Evolutionary conservation across 2,888 invertebrate genomes (phyloP).

Genomic region (Lochmaea crataegi): DNA sequence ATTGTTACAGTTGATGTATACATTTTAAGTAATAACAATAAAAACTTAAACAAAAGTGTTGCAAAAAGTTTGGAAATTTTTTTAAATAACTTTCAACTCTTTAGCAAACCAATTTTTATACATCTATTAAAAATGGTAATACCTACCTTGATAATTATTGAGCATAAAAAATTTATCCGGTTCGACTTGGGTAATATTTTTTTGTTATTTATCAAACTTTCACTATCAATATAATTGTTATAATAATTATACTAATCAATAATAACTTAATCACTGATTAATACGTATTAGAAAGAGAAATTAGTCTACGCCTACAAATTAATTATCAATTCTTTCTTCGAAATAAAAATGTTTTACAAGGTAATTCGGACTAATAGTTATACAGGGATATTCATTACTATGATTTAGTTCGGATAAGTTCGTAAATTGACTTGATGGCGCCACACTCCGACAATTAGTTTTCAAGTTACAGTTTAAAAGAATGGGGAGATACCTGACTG

Average conservation of each 20-base stretch:
- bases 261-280: background rate
- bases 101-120: background rate
- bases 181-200: background rate
- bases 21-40: background rate
- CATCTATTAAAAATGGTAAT: background rate
- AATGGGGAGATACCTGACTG: too few species aligned
- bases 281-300: background rate
- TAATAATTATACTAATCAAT: background rate
- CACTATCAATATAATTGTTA: background rate
- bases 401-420: too few species aligned
- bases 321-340: background rate
- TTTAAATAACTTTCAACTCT: background rate
- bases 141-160: background rate
- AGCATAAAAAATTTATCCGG: constrained; percentile 6
- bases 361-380: too few species aligned
- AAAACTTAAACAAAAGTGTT: background rate
- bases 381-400: too few species aligned
- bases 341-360: background rate
- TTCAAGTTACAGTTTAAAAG: too few species aligned
- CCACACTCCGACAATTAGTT: too few species aligned
- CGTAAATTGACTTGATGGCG: too few species aligned
- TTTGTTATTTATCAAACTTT: background rate
- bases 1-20: background rate
- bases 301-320: background rate
- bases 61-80: background rate